Percentiles rank a stretch among this genome's conserved stretches.
Evolutionary conservation across 2,113 vertebrate genomes (phyloP).

Genomic region (Marmota flaviventris): DNA sequence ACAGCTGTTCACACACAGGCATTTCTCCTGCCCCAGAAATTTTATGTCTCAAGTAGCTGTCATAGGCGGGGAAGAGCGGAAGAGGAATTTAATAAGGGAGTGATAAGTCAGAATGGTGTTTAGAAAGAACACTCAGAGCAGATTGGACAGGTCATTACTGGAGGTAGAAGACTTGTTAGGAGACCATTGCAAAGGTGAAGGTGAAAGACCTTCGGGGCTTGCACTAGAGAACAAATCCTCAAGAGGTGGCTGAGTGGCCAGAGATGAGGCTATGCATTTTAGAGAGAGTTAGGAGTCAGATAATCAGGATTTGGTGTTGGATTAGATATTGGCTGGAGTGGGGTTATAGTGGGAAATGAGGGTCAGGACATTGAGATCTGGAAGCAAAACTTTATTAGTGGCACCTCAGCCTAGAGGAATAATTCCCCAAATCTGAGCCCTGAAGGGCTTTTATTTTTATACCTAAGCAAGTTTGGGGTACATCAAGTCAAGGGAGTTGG

Average conservation of each 20-base stretch:
- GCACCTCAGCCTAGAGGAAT: no score
- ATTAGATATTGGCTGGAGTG: background rate
- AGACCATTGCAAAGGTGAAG: background rate
- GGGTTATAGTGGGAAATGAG: no score
- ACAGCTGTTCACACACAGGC: background rate
- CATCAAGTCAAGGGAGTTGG: no score
- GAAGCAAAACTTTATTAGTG: no score
- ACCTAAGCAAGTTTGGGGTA: no score
- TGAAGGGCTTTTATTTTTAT: no score
- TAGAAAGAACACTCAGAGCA: background rate
- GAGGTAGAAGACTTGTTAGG: background rate
- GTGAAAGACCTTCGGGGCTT: background rate
- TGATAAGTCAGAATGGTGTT: background rate
- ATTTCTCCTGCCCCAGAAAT: background rate
- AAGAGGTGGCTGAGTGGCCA: background rate
- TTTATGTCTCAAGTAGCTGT: background rate
- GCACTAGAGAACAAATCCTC: background rate
- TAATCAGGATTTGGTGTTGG: background rate
- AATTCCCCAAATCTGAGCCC: no score
- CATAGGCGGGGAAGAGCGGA: background rate
- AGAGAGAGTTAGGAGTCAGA: background rate
- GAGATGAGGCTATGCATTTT: slow-evolving; percentile 12
- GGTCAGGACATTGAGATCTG: no score
- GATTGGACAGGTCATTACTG: background rate
- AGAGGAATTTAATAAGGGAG: background rate